Conservation (phyloP, 2,797 vertebrate genomes). For the Labroides dimidiatus region DNA sequence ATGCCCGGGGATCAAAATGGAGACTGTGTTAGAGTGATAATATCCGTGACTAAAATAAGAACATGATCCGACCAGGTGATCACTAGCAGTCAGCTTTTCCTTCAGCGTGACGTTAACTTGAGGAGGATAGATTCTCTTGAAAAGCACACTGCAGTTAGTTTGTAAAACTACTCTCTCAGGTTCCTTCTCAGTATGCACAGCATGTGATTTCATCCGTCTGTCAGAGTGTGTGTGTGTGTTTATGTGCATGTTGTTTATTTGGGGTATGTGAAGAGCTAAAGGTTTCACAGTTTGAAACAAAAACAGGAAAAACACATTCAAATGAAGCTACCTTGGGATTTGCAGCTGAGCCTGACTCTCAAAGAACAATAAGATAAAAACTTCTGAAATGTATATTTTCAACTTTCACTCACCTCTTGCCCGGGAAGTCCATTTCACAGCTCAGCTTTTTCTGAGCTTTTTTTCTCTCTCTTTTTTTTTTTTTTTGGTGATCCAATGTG, state of each 20-base stretch:
- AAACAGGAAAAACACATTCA: background rate
- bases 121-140: slow-evolving; percentile 49
- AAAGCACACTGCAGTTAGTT: background rate
- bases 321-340: no score
- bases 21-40: slow-evolving; percentile 45
- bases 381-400: no score
- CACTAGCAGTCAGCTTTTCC: slow-evolving; percentile 34
- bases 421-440: no score
- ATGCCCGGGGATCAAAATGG: slow-evolving; percentile 33
- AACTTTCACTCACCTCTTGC: no score
- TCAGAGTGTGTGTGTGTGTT: slow-evolving; percentile 4
- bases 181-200: slow-evolving; percentile 7
- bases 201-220: background rate
- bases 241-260: background rate
- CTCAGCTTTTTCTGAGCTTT: no score
- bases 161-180: slow-evolving; percentile 1
- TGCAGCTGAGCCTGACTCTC: no score
- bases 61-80: slow-evolving; percentile 41
- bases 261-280: no score
- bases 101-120: slow-evolving; percentile 58
- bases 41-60: slow-evolving; percentile 4
- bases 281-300: background rate
- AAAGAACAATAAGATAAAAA: no score
- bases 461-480: no score
- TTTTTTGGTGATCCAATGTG: no score